Percentiles rank a stretch among this genome's conserved stretches.
phyloP scores from a whole-genome alignment of 2,888 invertebrate species.

The Orthosia gothica region DNA sequence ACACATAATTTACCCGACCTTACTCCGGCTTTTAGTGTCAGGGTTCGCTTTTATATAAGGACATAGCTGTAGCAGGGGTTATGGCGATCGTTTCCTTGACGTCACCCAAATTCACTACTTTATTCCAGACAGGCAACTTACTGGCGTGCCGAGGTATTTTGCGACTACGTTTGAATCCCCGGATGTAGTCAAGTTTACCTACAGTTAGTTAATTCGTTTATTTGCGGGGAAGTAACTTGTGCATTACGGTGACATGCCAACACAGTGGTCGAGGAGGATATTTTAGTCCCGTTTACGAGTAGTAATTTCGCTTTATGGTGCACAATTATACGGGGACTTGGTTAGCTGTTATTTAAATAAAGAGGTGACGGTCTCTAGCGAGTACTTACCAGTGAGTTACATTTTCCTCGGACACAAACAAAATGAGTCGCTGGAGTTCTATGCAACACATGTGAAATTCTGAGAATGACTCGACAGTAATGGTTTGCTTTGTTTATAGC shows the following conservation, averaged over 20 bases:
- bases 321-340: conserved; percentile 68
- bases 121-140: conserved; percentile 43
- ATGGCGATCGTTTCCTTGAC: conserved; percentile 45
- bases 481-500: not conserved
- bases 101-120: conserved; percentile 48
- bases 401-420: conserved; percentile 33
- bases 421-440: conserved; percentile 27
- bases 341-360: conserved; percentile 57
- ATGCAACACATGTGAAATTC: conserved; percentile 12
- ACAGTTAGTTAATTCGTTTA: conserved; percentile 31
- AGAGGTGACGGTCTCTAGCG: conserved; percentile 37
- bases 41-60: conserved; percentile 47
- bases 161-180: conserved; percentile 33
- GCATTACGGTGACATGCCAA: conserved; percentile 50
- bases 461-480: not conserved
- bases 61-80: conserved; percentile 37
- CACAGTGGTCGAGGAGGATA: conserved; percentile 59
- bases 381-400: conserved; percentile 37
- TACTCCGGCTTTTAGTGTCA: conserved; percentile 41
- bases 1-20: conserved; percentile 46
- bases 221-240: conserved; percentile 45
- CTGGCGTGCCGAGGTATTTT: conserved; percentile 33
- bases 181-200: conserved; percentile 33
- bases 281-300: conserved; percentile 75
- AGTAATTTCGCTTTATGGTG: conserved; percentile 76